Evolutionary conservation across 2,888 invertebrate genomes (phyloP), one percentile per base, ranked within the genome.

Genomic region (Lissonota sp.): DNA sequence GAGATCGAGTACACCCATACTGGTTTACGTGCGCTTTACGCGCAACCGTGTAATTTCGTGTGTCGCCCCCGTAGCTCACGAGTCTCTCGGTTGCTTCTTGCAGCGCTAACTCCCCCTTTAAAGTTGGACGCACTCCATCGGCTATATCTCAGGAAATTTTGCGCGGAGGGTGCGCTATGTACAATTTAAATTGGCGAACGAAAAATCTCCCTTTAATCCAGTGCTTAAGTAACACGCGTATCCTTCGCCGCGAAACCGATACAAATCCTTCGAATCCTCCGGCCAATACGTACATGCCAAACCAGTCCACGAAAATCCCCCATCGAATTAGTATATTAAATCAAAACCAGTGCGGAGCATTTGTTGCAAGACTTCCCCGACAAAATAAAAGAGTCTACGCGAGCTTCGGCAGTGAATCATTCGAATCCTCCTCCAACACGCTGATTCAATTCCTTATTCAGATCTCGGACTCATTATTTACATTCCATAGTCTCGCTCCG

Each of bases 1-100:
- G 85, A 83, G 86, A 80, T 87, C 84, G 85, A 86, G 84, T 84
- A 63, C 80, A 58, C 42, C 8, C 42, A 60, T 3, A 66, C 57
- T 60, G 26, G 53, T 37, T 53, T 58, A 37, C 37, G 44, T 62
- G 55, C 66, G 53, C 42, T 55, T 49, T n/a, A 46, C 46, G 37
- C 64, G 39, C 69, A 51, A 64, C 26, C 16, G 44, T 42, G 67
- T 37, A 49, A 67, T 67, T 62, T 39, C 42, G 62, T 26, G 40
- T 16, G 12, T 40, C 74, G 51, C 42, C 70, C 64, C 70, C 67
- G 55, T 46, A 44, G 12, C 64, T 71, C 26, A 26, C 26, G 26
- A 26, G 1, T 26, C 26, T 37, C 69, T 64, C 44, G 64, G 64
- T 49, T 70, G 40, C 46, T 7, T 44, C 7, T 44, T 12, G n/a